Percentiles rank a stretch among this genome's conserved stretches.
phyloP scores from a whole-genome alignment of 1,140 invertebrate species.

The Mactra quadrangularis region DNA sequence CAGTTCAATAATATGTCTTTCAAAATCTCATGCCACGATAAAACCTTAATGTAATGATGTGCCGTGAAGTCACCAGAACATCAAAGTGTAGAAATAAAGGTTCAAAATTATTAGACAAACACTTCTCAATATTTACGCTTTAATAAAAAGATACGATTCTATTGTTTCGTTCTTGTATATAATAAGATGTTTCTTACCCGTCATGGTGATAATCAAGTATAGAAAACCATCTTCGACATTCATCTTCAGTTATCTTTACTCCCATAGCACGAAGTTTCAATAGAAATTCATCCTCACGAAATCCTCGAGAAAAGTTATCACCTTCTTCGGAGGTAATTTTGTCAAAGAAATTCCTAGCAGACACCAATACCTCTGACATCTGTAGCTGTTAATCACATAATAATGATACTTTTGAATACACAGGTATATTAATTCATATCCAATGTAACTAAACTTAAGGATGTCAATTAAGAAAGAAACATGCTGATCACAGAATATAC shows the following conservation, averaged over 20 bases:
- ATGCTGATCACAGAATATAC: too few relatives aligned
- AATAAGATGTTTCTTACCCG: conserved; percentile 69
- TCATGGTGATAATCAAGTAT: conserved; percentile 78
- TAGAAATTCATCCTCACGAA: conserved; percentile 90
- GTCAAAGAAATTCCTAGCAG: conserved; percentile 95
- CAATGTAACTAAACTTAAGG: neutral
- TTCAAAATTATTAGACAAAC: too few relatives aligned
- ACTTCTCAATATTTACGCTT: too few relatives aligned
- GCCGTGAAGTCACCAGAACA: too few relatives aligned
- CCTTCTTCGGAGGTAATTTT: conserved; percentile 88
- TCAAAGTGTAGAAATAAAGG: too few relatives aligned
- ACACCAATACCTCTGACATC: conserved; percentile 98
- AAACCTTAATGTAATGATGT: too few relatives aligned
- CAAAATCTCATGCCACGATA: too few relatives aligned
- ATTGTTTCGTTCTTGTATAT: too few relatives aligned
- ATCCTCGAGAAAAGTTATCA: conserved; percentile 79
- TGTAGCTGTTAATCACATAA: conserved; percentile 97
- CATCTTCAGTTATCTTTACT: conserved; percentile 80
- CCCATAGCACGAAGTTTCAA: conserved; percentile 88
- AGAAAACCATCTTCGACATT: conserved; percentile 90
- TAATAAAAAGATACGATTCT: too few relatives aligned
- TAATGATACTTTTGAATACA: too few relatives aligned
- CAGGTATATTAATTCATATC: neutral
- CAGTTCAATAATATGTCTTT: too few relatives aligned
- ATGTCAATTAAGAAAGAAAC: neutral